A percentile compares a stretch with the other conserved stretches of the same genome.
Evolutionary conservation across 2,888 invertebrate genomes (phyloP).

Genomic region (Clivina fossor): DNA sequence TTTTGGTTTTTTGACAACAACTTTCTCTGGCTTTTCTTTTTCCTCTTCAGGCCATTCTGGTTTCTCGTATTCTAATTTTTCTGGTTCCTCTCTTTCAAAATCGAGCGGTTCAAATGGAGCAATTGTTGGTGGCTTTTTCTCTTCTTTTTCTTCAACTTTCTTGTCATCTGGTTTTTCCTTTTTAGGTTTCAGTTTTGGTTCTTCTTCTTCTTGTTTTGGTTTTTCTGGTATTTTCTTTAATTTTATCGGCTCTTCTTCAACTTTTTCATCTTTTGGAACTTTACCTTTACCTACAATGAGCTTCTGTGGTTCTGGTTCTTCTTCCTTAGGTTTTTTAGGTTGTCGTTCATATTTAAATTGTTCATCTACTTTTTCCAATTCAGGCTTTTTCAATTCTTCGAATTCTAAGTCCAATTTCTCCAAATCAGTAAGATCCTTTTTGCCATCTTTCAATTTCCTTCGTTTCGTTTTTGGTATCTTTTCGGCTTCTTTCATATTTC

Average conservation of each 20-base stretch:
- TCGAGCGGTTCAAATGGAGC: conserved; percentile 40
- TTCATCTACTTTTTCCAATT: conserved; percentile 50
- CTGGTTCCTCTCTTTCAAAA: conserved; percentile 39
- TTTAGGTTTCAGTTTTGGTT: conserved; percentile 49
- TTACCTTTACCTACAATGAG: conserved; percentile 41
- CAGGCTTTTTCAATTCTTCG: conserved; percentile 52
- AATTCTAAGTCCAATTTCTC: conserved; percentile 54
- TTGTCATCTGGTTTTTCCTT: conserved; percentile 39
- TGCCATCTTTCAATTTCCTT: conserved; percentile 50
- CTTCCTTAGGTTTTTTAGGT: conserved; percentile 58
- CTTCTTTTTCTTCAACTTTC: conserved; percentile 43
- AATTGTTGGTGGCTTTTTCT: conserved; percentile 36
- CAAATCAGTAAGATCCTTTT: conserved; percentile 50
- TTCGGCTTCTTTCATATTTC: conserved; percentile 70
- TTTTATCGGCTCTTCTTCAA: conserved; percentile 35
- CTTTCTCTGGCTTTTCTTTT: conserved; percentile 51
- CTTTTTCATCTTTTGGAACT: conserved; percentile 47
- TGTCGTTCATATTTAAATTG: conserved; percentile 41
- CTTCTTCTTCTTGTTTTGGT: conserved; percentile 44
- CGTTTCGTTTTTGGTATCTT: conserved; percentile 61
- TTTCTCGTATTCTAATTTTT: conserved; percentile 41
- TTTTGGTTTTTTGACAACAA: conserved; percentile 45
- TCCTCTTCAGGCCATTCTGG: conserved; percentile 49
- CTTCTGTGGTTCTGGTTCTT: conserved; percentile 49
- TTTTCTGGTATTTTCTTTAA: conserved; percentile 42